Conservation (phyloP, 2,797 vertebrate genomes). For the Ispidina picta region DNA sequence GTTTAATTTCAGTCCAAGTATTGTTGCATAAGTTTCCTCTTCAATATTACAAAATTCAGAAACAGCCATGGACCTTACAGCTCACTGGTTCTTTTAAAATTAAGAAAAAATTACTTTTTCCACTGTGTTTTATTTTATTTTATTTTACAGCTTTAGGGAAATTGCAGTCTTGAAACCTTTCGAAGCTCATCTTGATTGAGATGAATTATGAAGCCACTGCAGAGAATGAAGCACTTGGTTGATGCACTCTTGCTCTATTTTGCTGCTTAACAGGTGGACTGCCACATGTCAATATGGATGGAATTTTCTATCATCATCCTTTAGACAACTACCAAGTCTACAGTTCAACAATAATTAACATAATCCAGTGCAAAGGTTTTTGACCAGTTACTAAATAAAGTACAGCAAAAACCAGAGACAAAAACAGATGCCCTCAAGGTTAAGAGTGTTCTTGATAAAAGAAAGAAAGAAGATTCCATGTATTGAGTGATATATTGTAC, state of each 20-base stretch:
- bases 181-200: not conserved
- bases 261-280: not conserved
- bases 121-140: not conserved
- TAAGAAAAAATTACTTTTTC: not conserved
- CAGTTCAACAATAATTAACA: not conserved
- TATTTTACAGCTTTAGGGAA: not conserved
- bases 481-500: not conserved
- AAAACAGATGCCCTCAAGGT: not conserved
- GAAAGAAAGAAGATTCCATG: not conserved
- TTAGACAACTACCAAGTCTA: not conserved
- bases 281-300: not conserved
- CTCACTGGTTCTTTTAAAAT: not conserved
- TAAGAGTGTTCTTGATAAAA: not conserved
- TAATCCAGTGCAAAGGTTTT: not conserved
- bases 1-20: not conserved
- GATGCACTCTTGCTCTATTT: not conserved
- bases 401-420: not conserved
- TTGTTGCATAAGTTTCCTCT: not conserved
- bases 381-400: not conserved
- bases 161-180: not conserved
- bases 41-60: not conserved
- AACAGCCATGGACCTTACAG: not conserved
- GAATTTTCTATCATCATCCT: not conserved
- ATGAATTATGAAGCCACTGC: not conserved
- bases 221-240: not conserved